Percentiles rank a stretch among this genome's conserved stretches.
Evolutionary conservation across 2,888 invertebrate species (phyloP).

Genomic region (Sepiola atlantica): DNA sequence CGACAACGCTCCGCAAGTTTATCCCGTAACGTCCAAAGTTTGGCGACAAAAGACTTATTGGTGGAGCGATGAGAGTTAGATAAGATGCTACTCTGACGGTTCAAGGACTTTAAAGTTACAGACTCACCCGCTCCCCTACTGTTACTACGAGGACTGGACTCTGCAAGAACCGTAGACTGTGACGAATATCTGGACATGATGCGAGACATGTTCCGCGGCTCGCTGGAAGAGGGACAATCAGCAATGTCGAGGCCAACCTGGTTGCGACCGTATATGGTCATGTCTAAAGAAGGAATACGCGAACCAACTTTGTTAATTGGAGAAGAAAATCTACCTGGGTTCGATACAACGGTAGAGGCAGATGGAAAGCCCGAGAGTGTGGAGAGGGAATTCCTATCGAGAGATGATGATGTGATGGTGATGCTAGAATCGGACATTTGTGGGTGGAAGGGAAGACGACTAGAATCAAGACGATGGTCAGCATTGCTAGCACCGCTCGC

Average conservation of each 20-base stretch:
- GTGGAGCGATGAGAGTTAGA: neutral
- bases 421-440: neutral
- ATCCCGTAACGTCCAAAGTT: conserved; percentile 49
- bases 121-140: neutral
- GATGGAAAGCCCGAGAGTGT: neutral
- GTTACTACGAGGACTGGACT: neutral
- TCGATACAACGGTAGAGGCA: neutral
- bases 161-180: neutral
- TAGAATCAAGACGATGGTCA: neutral
- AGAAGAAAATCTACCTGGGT: neutral
- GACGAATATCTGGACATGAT: neutral
- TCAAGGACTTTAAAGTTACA: neutral
- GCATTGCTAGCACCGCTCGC: neutral
- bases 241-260: neutral
- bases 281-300: neutral
- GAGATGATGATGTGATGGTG: conserved; percentile 33
- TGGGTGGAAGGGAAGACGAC: neutral
- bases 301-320: neutral
- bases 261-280: neutral
- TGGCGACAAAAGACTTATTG: neutral
- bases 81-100: neutral
- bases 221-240: neutral
- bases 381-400: neutral
- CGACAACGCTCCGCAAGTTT: conserved; percentile 47
- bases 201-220: conserved; percentile 8